Evolutionary conservation across 2,113 vertebrate species (phyloP).

Genomic region (Siniperca knerii): DNA sequence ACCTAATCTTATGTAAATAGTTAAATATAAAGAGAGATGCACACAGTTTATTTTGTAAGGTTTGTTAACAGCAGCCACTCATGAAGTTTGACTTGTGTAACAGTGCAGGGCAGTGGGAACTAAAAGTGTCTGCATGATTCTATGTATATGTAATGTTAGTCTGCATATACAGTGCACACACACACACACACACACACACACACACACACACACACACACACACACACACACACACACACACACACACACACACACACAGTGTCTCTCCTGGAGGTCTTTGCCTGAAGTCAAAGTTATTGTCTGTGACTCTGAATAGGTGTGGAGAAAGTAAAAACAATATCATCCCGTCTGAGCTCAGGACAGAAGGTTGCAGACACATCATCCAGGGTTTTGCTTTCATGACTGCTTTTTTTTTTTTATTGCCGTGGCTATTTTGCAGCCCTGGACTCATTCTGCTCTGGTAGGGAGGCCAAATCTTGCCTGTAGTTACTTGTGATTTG

Average conservation of each 20-base stretch:
- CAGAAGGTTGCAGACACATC: conserved; percentile 18
- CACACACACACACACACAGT: background rate
- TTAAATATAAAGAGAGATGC: background rate
- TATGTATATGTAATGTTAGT: background rate
- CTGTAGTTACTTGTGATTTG: conserved; percentile 7
- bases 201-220: background rate
- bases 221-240: background rate
- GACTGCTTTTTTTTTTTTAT: conserved; percentile 11
- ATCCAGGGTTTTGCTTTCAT: conserved; percentile 26
- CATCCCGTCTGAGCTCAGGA: background rate
- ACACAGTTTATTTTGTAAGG: background rate
- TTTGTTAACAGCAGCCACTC: background rate
- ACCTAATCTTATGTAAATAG: background rate
- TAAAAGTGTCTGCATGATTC: background rate
- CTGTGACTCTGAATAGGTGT: conserved; percentile 21
- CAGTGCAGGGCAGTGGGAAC: background rate
- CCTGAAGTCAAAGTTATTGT: background rate
- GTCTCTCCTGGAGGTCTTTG: conserved; percentile 1
- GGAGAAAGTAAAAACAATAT: conserved; percentile 28
- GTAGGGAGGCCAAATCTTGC: background rate
- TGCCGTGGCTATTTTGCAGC: background rate
- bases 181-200: background rate
- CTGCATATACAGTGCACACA: too few species aligned
- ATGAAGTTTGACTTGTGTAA: background rate
- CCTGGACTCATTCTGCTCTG: background rate